Conservation (phyloP, 2,113 vertebrate species). For the Rhagologus leucostigma region DNA sequence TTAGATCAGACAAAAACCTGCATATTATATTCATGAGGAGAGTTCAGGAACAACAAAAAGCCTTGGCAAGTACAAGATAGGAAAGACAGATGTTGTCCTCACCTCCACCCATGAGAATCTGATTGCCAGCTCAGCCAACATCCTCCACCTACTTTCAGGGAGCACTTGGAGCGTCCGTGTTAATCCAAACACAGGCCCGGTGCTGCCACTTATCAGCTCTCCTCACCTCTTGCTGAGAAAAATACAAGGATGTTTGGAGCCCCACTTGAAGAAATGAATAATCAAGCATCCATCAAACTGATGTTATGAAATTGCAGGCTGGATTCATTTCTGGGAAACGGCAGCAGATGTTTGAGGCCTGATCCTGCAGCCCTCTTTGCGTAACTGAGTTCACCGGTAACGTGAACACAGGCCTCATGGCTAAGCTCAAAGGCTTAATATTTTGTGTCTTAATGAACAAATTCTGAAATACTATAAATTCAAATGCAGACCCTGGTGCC, state of each 20-base stretch:
- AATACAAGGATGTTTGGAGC: slow-evolving; percentile 28
- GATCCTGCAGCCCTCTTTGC: not conserved
- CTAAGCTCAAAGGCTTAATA: not conserved
- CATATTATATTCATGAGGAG: slow-evolving; percentile 74
- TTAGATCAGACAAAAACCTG: slow-evolving; percentile 64
- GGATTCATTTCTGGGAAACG: not conserved
- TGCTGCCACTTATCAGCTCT: not conserved
- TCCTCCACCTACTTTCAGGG: slow-evolving; percentile 1
- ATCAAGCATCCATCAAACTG: slow-evolving; percentile 20
- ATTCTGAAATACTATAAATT: not conserved
- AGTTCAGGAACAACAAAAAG: slow-evolving; percentile 59
- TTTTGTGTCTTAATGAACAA: not conserved
- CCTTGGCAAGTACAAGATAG: slow-evolving; percentile 42
- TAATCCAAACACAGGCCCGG: not conserved
- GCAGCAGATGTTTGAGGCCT: not conserved
- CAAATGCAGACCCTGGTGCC: not conserved
- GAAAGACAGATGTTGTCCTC: slow-evolving; percentile 65
- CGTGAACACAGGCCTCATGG: not conserved
- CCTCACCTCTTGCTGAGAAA: slow-evolving; percentile 14
- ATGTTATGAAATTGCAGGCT: not conserved
- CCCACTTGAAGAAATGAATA: slow-evolving; percentile 37
- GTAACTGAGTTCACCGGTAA: not conserved
- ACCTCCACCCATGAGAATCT: slow-evolving; percentile 33
- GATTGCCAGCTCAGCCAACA: slow-evolving; percentile 19
- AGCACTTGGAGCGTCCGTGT: not conserved